Evolutionary conservation across 2,888 invertebrate genomes (phyloP).

Genomic region (Drosophila incognita): DNA sequence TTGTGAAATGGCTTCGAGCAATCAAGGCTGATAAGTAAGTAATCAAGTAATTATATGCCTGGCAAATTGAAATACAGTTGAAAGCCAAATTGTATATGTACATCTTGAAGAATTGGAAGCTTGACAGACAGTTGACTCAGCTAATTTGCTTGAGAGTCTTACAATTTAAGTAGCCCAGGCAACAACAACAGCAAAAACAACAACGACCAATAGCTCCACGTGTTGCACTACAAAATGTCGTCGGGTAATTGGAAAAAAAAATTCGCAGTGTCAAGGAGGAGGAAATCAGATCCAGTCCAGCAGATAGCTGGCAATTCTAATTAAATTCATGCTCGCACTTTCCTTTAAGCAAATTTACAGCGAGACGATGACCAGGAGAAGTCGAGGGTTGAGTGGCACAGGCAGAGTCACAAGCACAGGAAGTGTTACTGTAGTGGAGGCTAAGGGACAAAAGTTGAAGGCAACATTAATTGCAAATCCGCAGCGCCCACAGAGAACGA

Average conservation of each 20-base stretch:
- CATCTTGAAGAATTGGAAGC: background rate
- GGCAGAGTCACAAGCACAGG: slow-evolving; percentile 17
- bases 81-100: slow-evolving; percentile 12
- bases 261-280: slow-evolving; percentile 10
- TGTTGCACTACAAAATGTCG: slow-evolving; percentile 57
- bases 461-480: slow-evolving; percentile 81
- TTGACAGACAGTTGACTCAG: slow-evolving; percentile 50
- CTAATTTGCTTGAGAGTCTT: slow-evolving; percentile 61
- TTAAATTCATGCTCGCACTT: slow-evolving; percentile 78
- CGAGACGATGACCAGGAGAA: slow-evolving; percentile 8
- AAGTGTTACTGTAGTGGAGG: slow-evolving; percentile 36
- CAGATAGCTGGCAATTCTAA: slow-evolving; percentile 71
- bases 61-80: slow-evolving; percentile 19
- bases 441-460: slow-evolving; percentile 75
- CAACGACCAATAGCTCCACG: slow-evolving; percentile 39
- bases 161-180: slow-evolving; percentile 35
- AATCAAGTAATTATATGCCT: slow-evolving; percentile 23
- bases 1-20: background rate
- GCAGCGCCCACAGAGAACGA: slow-evolving; percentile 46
- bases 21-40: slow-evolving; percentile 4
- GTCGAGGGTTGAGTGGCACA: slow-evolving; percentile 8
- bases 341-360: slow-evolving; percentile 79
- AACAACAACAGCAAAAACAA: background rate
- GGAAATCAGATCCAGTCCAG: slow-evolving; percentile 55
- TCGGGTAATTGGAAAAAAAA: slow-evolving; percentile 51